A percentile compares a stretch with the other conserved stretches of the same genome.
phyloP scores from a whole-genome alignment of 2,888 invertebrate species.

The Diploptera punctata region DNA sequence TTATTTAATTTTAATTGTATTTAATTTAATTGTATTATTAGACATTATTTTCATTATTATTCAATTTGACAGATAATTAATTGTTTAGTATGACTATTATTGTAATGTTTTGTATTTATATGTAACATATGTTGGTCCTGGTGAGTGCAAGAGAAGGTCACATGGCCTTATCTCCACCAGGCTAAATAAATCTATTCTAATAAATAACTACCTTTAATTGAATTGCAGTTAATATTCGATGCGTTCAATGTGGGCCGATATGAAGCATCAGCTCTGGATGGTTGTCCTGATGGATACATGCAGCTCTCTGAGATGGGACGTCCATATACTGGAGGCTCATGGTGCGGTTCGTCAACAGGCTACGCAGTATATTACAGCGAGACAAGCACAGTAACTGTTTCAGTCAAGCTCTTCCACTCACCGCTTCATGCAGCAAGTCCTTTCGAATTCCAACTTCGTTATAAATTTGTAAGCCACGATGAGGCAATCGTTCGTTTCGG shows the following conservation, averaged over 20 bases:
- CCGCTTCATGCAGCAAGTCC: conserved; percentile 68
- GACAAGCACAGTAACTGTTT: conserved; percentile 87
- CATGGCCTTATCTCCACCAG: background rate
- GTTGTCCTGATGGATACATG: conserved; percentile 89
- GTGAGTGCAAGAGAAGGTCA: no score
- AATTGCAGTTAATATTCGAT: conserved; percentile 79
- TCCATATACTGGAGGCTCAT: conserved; percentile 88
- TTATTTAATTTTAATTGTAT: no score
- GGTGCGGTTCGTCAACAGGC: conserved; percentile 85
- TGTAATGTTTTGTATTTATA: no score
- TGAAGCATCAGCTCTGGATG: conserved; percentile 71
- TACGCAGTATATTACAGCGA: conserved; percentile 88
- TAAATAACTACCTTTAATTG: no score
- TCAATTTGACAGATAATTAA: no score
- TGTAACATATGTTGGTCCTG: no score
- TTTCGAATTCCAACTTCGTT: conserved; percentile 81
- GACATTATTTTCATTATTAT: no score
- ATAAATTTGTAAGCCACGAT: conserved; percentile 80
- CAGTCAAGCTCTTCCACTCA: conserved; percentile 71
- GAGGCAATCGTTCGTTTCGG: conserved; percentile 71
- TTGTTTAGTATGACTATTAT: no score
- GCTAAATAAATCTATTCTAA: no score
- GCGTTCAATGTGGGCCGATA: conserved; percentile 87
- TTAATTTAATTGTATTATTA: no score
- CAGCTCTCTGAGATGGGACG: conserved; percentile 85